phyloP scores from a whole-genome alignment of 2,113 vertebrate genomes.

The Daboia siamensis region DNA sequence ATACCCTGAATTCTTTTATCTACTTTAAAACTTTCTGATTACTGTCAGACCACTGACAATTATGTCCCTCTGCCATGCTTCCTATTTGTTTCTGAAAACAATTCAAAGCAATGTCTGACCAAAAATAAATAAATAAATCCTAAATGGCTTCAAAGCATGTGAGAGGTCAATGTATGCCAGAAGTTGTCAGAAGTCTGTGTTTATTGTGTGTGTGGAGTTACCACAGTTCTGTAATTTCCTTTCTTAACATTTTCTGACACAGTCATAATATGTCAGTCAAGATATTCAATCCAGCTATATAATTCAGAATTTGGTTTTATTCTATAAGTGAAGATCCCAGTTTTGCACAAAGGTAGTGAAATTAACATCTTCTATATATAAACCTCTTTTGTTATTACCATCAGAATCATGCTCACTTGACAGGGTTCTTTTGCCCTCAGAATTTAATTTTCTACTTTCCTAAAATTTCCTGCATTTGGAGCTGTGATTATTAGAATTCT shows the following conservation, averaged over 20 bases:
- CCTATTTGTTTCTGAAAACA: not conserved
- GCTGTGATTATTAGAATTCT: not conserved
- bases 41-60: not conserved
- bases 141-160: not conserved
- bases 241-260: not conserved
- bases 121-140: not conserved
- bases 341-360: not conserved
- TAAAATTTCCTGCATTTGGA: not conserved
- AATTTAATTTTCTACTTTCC: not conserved
- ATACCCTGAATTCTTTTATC: not conserved
- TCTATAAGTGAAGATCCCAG: not conserved
- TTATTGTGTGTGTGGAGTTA: not conserved
- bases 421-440: not conserved
- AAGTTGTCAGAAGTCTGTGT: not conserved
- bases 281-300: not conserved
- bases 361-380: not conserved
- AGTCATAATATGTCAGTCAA: not conserved
- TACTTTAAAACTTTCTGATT: not conserved
- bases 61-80: not conserved
- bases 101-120: not conserved
- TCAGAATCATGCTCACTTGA: not conserved
- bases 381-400: not conserved
- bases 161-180: not conserved
- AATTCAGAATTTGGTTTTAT: not conserved
- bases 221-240: not conserved